Conservation (phyloP, 2,888 invertebrate genomes). For the Protodeltote pygarga region DNA sequence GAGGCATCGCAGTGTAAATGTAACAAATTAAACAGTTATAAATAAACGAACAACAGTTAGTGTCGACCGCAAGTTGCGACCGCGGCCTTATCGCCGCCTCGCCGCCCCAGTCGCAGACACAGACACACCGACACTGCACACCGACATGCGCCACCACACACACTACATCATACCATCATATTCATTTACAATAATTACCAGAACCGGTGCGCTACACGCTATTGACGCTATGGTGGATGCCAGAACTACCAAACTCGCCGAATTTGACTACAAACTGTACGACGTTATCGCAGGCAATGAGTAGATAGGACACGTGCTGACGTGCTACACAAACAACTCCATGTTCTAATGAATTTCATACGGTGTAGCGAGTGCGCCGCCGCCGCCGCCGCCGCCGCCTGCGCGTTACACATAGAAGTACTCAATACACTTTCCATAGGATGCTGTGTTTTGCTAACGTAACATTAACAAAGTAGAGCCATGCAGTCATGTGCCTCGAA, state of each 20-base stretch:
- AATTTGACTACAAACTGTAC: constrained; percentile 13
- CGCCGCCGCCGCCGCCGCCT: too few species aligned
- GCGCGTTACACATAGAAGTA: too few species aligned
- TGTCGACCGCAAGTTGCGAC: constrained; percentile 32
- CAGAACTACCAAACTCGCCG: constrained; percentile 17
- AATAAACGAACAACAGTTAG: constrained; percentile 45
- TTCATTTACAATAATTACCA: constrained; percentile 14
- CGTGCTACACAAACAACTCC: background rate
- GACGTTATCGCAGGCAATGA: constrained; percentile 5
- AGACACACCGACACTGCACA: background rate
- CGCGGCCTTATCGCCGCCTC: constrained; percentile 24
- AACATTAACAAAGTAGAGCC: too few species aligned
- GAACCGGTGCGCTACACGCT: constrained; percentile 3
- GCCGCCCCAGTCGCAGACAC: too few species aligned
- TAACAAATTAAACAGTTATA: constrained; percentile 40
- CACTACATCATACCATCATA: constrained; percentile 11
- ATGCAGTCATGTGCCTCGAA: too few species aligned
- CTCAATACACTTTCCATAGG: too few species aligned
- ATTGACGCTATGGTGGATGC: background rate
- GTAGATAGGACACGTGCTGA: constrained; percentile 21
- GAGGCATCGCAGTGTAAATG: constrained; percentile 17
- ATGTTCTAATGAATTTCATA: constrained; percentile 1
- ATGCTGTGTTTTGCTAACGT: too few species aligned
- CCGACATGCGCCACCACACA: background rate
- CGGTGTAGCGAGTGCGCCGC: background rate